A percentile compares a stretch with the other conserved stretches of the same genome.
Conservation (phyloP, 2,888 invertebrate species). For the Tanytarsus gracilentus region DNA sequence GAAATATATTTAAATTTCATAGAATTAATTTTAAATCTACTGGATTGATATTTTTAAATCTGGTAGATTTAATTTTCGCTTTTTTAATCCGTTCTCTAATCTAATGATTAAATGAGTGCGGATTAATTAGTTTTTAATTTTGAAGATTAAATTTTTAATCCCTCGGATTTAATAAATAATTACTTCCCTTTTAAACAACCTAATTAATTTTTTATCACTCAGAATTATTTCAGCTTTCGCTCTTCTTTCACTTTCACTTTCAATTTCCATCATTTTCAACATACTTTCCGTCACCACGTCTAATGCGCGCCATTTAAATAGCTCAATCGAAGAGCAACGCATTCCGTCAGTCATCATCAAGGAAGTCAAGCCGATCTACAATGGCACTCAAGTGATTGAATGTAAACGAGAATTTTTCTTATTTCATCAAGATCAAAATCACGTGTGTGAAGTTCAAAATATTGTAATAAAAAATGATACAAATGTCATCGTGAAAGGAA, state of each 20-base stretch:
- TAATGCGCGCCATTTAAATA: background rate
- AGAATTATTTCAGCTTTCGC: too few relatives aligned
- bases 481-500: conserved; percentile 7
- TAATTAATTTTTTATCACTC: too few relatives aligned
- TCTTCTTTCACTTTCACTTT: background rate
- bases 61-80: too few relatives aligned
- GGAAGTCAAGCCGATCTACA: background rate
- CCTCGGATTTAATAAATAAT: too few relatives aligned
- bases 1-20: background rate
- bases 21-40: background rate
- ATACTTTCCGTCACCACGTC: background rate
- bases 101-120: too few relatives aligned
- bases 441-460: conserved; percentile 12
- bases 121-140: too few relatives aligned
- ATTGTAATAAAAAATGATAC: conserved; percentile 12
- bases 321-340: background rate
- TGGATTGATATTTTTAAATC: background rate
- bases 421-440: conserved; percentile 22
- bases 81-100: too few relatives aligned
- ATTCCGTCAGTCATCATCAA: too few relatives aligned
- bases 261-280: background rate
- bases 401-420: conserved; percentile 20
- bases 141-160: too few relatives aligned
- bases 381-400: conserved; percentile 7
- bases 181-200: too few relatives aligned